Evolutionary conservation across 2,797 vertebrate genomes (phyloP).

Genomic region (Sebastes hubbsi): DNA sequence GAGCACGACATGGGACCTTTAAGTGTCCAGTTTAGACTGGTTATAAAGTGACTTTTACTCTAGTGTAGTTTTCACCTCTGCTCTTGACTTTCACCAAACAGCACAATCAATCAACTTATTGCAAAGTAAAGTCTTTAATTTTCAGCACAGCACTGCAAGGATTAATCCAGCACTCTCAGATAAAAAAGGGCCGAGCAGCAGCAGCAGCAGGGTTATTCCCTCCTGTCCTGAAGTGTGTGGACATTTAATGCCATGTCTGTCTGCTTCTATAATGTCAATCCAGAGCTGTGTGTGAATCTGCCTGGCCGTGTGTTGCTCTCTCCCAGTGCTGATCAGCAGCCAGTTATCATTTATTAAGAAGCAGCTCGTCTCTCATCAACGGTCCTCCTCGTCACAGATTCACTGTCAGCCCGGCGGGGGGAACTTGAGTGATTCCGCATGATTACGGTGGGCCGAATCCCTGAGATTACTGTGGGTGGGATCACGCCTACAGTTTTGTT

Average conservation of each 20-base stretch:
- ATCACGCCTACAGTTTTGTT: background rate
- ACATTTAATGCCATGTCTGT: constrained; percentile 14
- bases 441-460: background rate
- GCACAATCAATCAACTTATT: constrained; percentile 3
- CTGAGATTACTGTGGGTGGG: background rate
- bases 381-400: constrained; percentile 1
- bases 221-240: background rate
- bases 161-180: background rate
- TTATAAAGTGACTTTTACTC: background rate
- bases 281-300: background rate
- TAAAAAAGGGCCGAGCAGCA: background rate
- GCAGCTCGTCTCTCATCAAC: constrained; percentile 6
- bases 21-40: background rate
- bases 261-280: background rate
- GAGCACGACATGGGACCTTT: no score
- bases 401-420: constrained; percentile 9
- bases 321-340: constrained; percentile 1
- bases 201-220: background rate
- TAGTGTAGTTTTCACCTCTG: background rate
- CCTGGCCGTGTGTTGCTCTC: background rate
- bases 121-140: constrained; percentile 17
- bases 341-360: constrained; percentile 30
- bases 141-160: background rate
- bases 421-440: constrained; percentile 1
- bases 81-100: background rate